A percentile compares a stretch with the other conserved stretches of the same genome.
These are phyloP conservation scores for Oscheius sp. DNA, from an alignment of 2,888 invertebrate species.

Conservation along the genomic window DNA sequence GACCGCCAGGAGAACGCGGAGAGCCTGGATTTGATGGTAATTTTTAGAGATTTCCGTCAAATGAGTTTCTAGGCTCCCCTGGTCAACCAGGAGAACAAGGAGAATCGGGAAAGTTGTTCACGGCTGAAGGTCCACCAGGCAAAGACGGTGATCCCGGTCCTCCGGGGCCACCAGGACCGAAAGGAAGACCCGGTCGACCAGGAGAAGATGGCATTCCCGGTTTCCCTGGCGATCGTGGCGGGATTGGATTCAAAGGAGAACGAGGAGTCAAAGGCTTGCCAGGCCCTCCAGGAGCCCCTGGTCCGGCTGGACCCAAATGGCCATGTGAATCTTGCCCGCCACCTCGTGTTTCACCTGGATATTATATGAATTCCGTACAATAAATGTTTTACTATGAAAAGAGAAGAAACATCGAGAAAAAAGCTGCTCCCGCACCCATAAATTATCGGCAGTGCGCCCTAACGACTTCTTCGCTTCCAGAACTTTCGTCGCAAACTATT, in stretches of 20 bases:
- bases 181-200: conserved; percentile 45
- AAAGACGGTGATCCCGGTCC: conserved; percentile 53
- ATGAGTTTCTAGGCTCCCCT: conserved; percentile 26
- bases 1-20: conserved; percentile 46
- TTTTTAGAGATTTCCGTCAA: background rate
- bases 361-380: conserved; percentile 36
- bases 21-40: conserved; percentile 47
- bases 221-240: conserved; percentile 42
- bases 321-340: conserved; percentile 56
- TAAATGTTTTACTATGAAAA: background rate
- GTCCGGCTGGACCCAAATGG: conserved; percentile 50
- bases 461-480: too few species aligned
- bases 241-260: conserved; percentile 51
- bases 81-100: conserved; percentile 49
- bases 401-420: too few species aligned
- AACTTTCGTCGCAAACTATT: too few species aligned
- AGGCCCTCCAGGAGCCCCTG: conserved; percentile 41
- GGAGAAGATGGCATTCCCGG: conserved; percentile 47
- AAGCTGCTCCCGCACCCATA: too few species aligned
- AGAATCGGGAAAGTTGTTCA: conserved; percentile 50
- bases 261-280: conserved; percentile 41
- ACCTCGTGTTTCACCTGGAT: conserved; percentile 54
- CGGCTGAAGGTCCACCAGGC: conserved; percentile 54
- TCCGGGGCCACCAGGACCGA: conserved; percentile 48
- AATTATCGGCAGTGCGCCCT: too few species aligned